Evolutionary conservation across 2,888 invertebrate genomes (phyloP), one percentile per base, ranked within the genome.

Genomic region (Dichetophora obliterata): DNA sequence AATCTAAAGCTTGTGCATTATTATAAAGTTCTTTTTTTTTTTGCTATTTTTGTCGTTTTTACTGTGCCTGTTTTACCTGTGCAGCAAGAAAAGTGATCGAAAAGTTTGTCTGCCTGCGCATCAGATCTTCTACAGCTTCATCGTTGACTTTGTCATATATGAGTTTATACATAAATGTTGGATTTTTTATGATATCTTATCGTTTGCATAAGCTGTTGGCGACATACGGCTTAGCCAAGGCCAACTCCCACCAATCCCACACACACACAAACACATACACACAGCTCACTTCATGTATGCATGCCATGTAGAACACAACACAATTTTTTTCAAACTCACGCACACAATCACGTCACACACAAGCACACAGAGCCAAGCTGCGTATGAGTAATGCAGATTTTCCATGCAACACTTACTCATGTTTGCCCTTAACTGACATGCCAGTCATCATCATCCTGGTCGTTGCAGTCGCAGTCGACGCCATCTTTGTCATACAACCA

Each of bases 221-320:
- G 66, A 66, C 66, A 66, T 37, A 43, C n/a, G 34, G 34, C 34
- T 63, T 34, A 34, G 63, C 63, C 43, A 27, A 27, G 8, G 27
- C 22, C 37, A 19, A 48, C 66, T 34, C 66, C 34, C 22, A 43
- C 48, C n/a, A 22, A 66, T 19, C 2, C 43, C 8, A 19, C 6
- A 9, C n/a, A 54, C 2, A 1, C 54, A 19, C n/a, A 22, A 1
- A 19, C 54, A 31, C 19, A 34, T 43, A 61, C 61, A 61, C 16
- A 27, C 61, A 19, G 8, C 5, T 22, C 22, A 54, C 54, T n/a
- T 34, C 66, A 48, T 43, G n/a, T 22, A 22, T 54, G 19, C 16
- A n/a, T 43, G 66, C 66, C 43, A 66, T 65, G 65, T 31, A 65
- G 65, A 65, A 34, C 65, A 34, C 65, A 65, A 65, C 65, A 65